Evolutionary conservation across 2,888 invertebrate species (phyloP), one percentile per base, ranked within the genome.

Genomic region (Andricus curvator): DNA sequence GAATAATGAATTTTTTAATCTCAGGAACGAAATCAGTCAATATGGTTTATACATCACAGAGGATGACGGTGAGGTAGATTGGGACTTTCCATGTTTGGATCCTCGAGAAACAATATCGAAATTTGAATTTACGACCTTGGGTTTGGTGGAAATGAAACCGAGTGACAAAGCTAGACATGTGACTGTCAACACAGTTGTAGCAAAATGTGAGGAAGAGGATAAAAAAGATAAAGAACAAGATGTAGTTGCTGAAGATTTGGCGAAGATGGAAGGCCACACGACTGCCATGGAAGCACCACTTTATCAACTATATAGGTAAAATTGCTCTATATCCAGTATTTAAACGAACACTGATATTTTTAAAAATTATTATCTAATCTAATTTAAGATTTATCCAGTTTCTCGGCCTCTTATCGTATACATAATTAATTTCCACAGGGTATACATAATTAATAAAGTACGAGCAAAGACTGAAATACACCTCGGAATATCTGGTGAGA

Each of bases 1-100:
- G 6, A 51, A 80, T 20, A 22, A 67, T 67, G 78, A 62, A 8
- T 68, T 81, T 20, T 82, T 37, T 11, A 56, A 78, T 88, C 88
- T 15, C 88, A 94, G 94, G 80, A 93, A 94, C 80, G 93, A 93
- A 84, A 93, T 96, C 25, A 94, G 94, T 79, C 95, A 96, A 89
- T 99, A 98, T 92, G 97, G 97, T 66, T 94, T 99, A 79, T 98
- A 97, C 91, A 98, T 99, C 92, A 98, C 98, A 41, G 99, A 99
- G 93, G 99, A 99, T 89, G 98, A 98, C 91, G 99, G 99, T 1
- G 98, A 98, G 93, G 97, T 98, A 4, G 98, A 98, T 93, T 95
- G 95, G 93, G 99, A 98, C 88, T 98, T 99, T 91, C 98, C 99
- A 0, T 96, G 97, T 86, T 94, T 99, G 17, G 98, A 98, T 91